Evolutionary conservation across 2,888 invertebrate species (phyloP), one percentile per base, ranked within the genome.

Genomic region (Antitype chi): DNA sequence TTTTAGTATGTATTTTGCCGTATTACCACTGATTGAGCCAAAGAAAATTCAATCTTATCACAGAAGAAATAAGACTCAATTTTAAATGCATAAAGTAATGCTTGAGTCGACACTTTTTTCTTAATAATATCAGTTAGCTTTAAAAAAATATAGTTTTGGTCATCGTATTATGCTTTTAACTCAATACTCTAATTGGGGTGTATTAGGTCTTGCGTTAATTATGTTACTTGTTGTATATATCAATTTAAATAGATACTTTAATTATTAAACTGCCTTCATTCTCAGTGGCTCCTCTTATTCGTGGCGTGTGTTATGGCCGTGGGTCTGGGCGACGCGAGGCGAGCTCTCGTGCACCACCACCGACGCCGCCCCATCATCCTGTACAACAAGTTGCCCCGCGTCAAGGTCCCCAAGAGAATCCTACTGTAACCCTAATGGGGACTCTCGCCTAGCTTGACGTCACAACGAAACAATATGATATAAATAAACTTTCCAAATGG

Each of bases 251-350:
- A 7, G 1, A 32, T 32, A 32, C 38, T 60, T 47, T 57, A 47
- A 47, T n/a, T n/a, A 55, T 23, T 64, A 17, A 55, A 57, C n/a
- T 57, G 3, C 17, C 17, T 78, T 70, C 20, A 64, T 70, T 84
- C 78, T 17, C 85, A 91, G 90, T 90, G 90, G 90, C 80, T 89
- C 73, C 72, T 88, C 47, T 47, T 89, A n/a, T 78, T 91, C 38
- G 66, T 91, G 75, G 70, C 87, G 66, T 85, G 85, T 55, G 60
- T 90, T 28, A 71, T 86, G 49, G 74, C 85, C 0, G 47, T 86
- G 28, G 52, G 70, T 20, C 13, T 79, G 23, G 68, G 68, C 52
- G 71, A 83, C 20, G 72, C 84, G 0, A 82, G 70, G 38, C 76
- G 53, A 1, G 52, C 28, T 9, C 15, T 80, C 25, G 63, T 70